Evolutionary conservation across 2,888 invertebrate species (phyloP), one percentile per base, ranked within the genome.

Genomic region (Julus scandinavius): DNA sequence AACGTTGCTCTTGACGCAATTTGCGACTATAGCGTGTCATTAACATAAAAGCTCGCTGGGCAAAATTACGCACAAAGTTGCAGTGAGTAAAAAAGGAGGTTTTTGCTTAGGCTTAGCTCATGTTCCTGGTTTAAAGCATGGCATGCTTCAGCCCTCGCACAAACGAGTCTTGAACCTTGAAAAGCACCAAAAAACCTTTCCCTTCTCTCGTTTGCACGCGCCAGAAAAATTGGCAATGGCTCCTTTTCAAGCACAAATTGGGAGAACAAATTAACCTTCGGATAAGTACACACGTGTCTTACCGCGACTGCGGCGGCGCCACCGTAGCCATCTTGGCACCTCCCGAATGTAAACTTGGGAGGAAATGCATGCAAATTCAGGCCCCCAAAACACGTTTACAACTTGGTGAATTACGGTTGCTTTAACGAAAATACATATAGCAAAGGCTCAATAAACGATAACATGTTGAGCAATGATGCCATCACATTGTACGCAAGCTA

Each of bases 181-280:
- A 58, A 58, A 58, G 17, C 58, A 58, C 58, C 58, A 58, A 58
- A 58, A 58, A 58, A 58, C 58, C 58, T 58, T 58, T 58, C n/a
- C 58, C 58, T 15, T 15, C 17, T 54, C 13, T 54, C 9, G 54
- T 54, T 54, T 17, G 45, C 54, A 54, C 54, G 17, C 58, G 58
- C 58, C n/a, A 29, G 17, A 17, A 17, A 58, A n/a, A 45, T 58
- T 58, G 58, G 58, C 58, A 58, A 15, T 17, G 54, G 15, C 11
- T 17, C 2, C 45, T 45, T 45, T 45, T 45, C 45, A 45, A 45
- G 45, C 45, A 54, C 54, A 13, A 54, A 54, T 54, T 58, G 17
- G 17, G 17, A 17, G 17, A 58, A 17, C 58, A n/a, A 58, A 58
- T 58, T 58, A 58, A 58, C 58, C 58, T 58, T 58, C 58, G 58